Base-by-base conservation (phyloP, 2,888 invertebrate species). In the Stictocephala bisonia region DNA sequence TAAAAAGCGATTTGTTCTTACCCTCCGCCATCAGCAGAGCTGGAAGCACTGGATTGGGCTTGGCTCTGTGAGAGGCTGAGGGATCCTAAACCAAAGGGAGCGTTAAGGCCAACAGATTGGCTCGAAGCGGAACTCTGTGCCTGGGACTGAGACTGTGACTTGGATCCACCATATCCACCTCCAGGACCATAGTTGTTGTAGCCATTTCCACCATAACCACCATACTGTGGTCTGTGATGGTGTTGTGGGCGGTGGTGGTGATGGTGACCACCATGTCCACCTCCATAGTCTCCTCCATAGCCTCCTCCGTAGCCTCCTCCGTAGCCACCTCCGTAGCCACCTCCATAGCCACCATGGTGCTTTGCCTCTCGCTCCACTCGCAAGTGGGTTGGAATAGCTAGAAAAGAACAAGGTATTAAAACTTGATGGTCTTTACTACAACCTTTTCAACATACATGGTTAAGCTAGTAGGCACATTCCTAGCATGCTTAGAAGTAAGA, bases 301-400 rank as follows among this genome's bases (percentile, higher is more conserved):
- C 68, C 68, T 13, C 71, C 71, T 44, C 44, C 41, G 71, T 68
- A 66, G 40, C 72, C 40, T 29, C 68, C 24, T 68, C 74, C 71
- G 58, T 64, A 26, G 67, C 77, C 40, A 53, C 77, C 70, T 29
- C 73, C 44, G 71, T 73, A 22, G 48, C 76, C 51, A 75, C 76
- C 69, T 2, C 44, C 58, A 29, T 53, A 64, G 27, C 66, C 64
- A 4, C 71, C 71, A 3, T 78, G 74, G 31, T 81, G 72, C 64
- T 72, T 76, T 44, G n/a, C 79, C 77, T 11, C 81, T 79, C 31
- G 77, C 78, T 35, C 77, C 75, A 22, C n/a, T n/a, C n/a, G n/a
- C n/a, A n/a, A n/a, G n/a, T n/a, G n/a, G n/a, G n/a, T n/a, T n/a
- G n/a, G n/a, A n/a, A n/a, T n/a, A n/a, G n/a, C n/a, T n/a, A n/a